A percentile compares a stretch with the other conserved stretches of the same genome.
These are phyloP conservation scores for Euplagia quadripunctaria DNA, from an alignment of 2,888 invertebrate genomes.

Conservation along the genomic window DNA sequence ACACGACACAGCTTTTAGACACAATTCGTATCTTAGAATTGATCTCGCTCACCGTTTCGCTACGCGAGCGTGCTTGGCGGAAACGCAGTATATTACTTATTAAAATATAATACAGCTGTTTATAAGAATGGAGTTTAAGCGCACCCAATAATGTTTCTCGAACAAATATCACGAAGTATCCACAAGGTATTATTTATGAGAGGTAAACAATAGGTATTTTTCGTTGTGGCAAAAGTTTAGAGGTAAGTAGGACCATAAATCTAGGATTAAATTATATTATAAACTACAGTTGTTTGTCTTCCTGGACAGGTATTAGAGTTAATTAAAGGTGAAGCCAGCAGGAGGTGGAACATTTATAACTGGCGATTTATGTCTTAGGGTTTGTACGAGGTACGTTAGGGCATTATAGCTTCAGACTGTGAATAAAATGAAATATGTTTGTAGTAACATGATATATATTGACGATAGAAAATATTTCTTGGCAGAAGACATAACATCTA, in stretches of 20 bases:
- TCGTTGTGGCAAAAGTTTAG: not conserved
- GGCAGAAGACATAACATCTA: too few species aligned
- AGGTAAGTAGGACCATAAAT: not conserved
- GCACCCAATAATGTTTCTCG: not conserved
- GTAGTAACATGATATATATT: too few species aligned
- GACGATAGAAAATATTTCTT: not conserved
- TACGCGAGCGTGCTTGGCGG: too few species aligned
- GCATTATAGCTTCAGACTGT: not conserved
- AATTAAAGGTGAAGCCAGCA: constrained; percentile 2
- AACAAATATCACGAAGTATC: not conserved
- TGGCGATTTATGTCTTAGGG: constrained; percentile 4
- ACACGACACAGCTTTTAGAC: not conserved
- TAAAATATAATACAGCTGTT: too few species aligned
- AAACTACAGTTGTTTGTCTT: constrained; percentile 3
- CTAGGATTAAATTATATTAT: constrained; percentile 4
- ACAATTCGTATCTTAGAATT: too few species aligned
- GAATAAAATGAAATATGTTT: not conserved
- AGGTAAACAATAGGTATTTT: not conserved
- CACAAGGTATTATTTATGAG: not conserved
- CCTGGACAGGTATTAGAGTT: constrained; percentile 4
- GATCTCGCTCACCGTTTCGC: too few species aligned
- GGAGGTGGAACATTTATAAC: not conserved
- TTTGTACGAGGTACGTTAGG: not conserved
- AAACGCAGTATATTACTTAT: too few species aligned
- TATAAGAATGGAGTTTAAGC: not conserved